Evolutionary conservation across 1,140 invertebrate genomes (phyloP).

Genomic region (Metopolophium dirhodum): DNA sequence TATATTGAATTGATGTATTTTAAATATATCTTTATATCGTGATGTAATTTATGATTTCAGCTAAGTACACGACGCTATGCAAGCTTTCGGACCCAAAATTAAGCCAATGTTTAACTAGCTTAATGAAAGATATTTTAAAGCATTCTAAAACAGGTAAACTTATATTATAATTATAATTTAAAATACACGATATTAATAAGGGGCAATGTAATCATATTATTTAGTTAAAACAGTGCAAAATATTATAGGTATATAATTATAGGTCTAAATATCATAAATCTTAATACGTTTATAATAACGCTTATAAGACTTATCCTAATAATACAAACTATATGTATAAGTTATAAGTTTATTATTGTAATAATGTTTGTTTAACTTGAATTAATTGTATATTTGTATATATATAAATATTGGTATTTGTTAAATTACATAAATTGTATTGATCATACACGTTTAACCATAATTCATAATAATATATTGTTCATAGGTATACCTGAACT

Average conservation of each 20-base stretch:
- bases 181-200: not conserved
- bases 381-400: not conserved
- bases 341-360: not conserved
- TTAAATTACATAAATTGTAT: not conserved
- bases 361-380: not conserved
- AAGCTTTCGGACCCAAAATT: constrained; percentile 67
- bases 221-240: not conserved
- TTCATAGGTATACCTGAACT: constrained; percentile 69
- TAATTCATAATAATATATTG: constrained; percentile 7
- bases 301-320: not conserved
- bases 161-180: not conserved
- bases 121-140: constrained; percentile 64
- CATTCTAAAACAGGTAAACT: constrained; percentile 40
- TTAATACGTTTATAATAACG: not conserved
- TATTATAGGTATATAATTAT: not conserved
- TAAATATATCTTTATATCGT: not conserved
- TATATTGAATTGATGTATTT: not conserved
- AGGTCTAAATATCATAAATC: not conserved
- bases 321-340: not conserved
- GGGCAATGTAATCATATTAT: not conserved
- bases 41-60: constrained; percentile 63
- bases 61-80: constrained; percentile 71
- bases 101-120: constrained; percentile 67
- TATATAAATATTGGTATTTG: not conserved
- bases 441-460: not conserved